phyloP scores from a whole-genome alignment of 2,888 invertebrate genomes.

The Eilema griseolum region DNA sequence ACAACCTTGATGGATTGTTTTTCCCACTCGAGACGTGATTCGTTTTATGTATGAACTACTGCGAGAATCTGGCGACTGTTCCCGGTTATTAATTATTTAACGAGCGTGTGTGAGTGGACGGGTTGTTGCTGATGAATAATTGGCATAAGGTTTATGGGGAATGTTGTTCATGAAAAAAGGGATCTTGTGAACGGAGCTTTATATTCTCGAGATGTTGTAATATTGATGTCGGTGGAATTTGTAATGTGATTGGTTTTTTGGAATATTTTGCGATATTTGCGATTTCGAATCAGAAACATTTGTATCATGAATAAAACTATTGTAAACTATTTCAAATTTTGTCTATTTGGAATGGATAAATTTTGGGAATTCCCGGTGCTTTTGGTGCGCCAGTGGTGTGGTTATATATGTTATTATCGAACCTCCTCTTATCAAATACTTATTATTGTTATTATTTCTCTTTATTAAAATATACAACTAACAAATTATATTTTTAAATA shows the following conservation, averaged over 20 bases:
- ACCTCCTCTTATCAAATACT: no score
- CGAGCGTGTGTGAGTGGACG: conserved; percentile 29
- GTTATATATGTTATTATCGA: no score
- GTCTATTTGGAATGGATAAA: no score
- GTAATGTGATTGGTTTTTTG: background rate
- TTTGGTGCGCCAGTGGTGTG: no score
- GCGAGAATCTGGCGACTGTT: conserved; percentile 50
- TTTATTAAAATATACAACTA: no score
- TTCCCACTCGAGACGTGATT: conserved; percentile 61
- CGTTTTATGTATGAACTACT: conserved; percentile 58
- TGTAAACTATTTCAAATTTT: no score
- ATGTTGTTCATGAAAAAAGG: conserved; percentile 18
- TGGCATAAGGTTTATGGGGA: conserved; percentile 24
- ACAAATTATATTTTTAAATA: no score
- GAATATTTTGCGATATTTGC: background rate
- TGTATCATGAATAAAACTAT: background rate
- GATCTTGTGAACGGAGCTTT: conserved; percentile 5
- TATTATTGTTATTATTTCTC: no score
- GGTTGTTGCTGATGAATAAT: conserved; percentile 38
- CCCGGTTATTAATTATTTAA: conserved; percentile 54
- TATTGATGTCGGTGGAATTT: conserved; percentile 1
- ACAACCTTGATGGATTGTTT: conserved; percentile 68
- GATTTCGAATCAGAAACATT: background rate
- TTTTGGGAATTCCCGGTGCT: no score
- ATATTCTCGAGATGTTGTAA: background rate